Conservation (phyloP, 2,797 vertebrate genomes). For the Brotogeris chrysoptera region DNA sequence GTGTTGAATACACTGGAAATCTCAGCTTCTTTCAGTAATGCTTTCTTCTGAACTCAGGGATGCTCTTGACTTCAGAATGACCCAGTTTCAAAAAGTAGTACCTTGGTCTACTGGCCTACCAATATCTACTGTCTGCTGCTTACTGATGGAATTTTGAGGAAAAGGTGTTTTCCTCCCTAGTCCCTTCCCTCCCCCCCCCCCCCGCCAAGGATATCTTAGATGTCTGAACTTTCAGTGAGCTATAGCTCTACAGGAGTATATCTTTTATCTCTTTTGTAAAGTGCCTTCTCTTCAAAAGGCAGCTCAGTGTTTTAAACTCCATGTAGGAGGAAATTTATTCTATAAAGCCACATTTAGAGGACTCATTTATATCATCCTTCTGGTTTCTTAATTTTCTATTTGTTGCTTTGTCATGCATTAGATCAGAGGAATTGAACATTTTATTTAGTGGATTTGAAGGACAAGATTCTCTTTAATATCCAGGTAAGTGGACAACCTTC, state of each 20-base stretch:
- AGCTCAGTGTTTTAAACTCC: not conserved
- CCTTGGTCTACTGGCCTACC: not conserved
- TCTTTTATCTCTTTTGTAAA: not conserved
- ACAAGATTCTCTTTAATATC: not conserved
- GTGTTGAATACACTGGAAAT: not conserved
- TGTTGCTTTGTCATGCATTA: not conserved
- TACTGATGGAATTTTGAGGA: not conserved
- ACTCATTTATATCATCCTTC: not conserved
- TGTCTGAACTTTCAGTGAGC: not conserved
- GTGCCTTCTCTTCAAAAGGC: not conserved
- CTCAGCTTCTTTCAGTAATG: not conserved
- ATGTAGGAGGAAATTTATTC: not conserved
- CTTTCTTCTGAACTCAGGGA: not conserved
- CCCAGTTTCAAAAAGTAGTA: not conserved
- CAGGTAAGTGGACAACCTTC: fast-evolving
- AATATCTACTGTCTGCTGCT: not conserved
- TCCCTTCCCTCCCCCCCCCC: too few species aligned
- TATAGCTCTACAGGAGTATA: not conserved
- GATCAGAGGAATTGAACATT: not conserved
- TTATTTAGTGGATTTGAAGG: not conserved
- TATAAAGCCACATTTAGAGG: not conserved
- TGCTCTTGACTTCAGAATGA: not conserved
- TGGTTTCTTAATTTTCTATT: not conserved
- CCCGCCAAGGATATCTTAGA: not conserved
- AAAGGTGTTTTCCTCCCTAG: not conserved